Conservation (phyloP, 2,888 invertebrate genomes). For the Drosophila rubida region DNA sequence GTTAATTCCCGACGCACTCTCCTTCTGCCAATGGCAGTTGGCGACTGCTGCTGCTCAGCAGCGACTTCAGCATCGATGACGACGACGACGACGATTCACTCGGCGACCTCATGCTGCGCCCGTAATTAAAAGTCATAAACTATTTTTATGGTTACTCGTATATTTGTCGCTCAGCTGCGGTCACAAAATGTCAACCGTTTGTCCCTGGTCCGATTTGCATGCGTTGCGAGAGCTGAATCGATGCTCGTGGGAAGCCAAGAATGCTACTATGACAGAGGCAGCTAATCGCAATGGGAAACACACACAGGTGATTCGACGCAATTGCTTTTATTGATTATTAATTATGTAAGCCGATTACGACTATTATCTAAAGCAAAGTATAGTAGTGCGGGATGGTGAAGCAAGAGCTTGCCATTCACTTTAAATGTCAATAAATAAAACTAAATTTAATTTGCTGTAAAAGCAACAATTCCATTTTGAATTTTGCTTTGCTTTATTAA, state of each 20-base stretch:
- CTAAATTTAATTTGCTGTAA: too few species aligned
- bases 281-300: constrained; percentile 16
- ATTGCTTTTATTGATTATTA: constrained; percentile 39
- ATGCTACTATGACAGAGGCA: background rate
- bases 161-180: constrained; percentile 69
- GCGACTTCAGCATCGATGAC: constrained; percentile 1
- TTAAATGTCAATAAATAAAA: too few species aligned
- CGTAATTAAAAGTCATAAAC: constrained; percentile 78
- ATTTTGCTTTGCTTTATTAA: too few species aligned
- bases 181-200: constrained; percentile 73
- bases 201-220: constrained; percentile 69
- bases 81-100: constrained; percentile 42
- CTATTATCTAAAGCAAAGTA: background rate
- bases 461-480: too few species aligned
- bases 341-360: constrained; percentile 5
- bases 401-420: background rate
- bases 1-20: constrained; percentile 16
- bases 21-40: constrained; percentile 32
- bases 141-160: constrained; percentile 72
- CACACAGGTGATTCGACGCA: constrained; percentile 45
- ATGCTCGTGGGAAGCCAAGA: constrained; percentile 51
- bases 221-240: constrained; percentile 11
- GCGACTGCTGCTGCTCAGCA: constrained; percentile 24
- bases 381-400: background rate
- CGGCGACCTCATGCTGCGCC: constrained; percentile 66